A percentile compares a stretch with the other conserved stretches of the same genome.
Conservation (phyloP, 2,888 invertebrate species). For the Ferdinandea cuprea region DNA sequence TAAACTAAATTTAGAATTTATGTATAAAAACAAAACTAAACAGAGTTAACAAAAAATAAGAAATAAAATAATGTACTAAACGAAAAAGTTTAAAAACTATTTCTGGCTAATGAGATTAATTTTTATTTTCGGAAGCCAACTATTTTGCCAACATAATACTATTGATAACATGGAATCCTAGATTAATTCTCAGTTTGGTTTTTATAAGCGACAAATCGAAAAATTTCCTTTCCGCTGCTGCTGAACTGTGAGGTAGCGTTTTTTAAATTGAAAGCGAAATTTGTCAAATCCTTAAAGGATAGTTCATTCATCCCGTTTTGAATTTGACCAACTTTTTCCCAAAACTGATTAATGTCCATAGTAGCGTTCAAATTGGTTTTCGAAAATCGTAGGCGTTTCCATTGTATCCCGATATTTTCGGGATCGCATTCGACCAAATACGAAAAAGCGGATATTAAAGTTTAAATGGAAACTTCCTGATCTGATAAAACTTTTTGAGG, state of each 20-base stretch:
- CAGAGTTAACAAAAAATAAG: no score
- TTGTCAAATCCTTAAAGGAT: not conserved
- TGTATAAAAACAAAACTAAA: no score
- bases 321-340: not conserved
- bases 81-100: constrained; percentile 18
- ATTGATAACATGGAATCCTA: not conserved
- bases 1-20: no score
- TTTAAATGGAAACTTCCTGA: constrained; percentile 1
- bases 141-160: constrained; percentile 4
- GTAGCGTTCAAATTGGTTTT: not conserved
- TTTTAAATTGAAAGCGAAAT: constrained; percentile 17
- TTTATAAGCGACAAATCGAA: constrained; percentile 7
- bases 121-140: not conserved
- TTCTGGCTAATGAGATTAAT: constrained; percentile 18
- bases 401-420: not conserved
- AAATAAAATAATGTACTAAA: no score
- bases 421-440: constrained; percentile 7
- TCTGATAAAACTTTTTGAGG: constrained; percentile 15
- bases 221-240: constrained; percentile 14
- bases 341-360: constrained; percentile 14
- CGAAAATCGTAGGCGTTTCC: constrained; percentile 23
- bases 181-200: constrained; percentile 14
- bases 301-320: constrained; percentile 6
- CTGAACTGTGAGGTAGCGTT: constrained; percentile 15
- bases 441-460: constrained; percentile 2